Evolutionary conservation across 2,113 vertebrate species (phyloP).

Genomic region (Pachycephala philippinensis): DNA sequence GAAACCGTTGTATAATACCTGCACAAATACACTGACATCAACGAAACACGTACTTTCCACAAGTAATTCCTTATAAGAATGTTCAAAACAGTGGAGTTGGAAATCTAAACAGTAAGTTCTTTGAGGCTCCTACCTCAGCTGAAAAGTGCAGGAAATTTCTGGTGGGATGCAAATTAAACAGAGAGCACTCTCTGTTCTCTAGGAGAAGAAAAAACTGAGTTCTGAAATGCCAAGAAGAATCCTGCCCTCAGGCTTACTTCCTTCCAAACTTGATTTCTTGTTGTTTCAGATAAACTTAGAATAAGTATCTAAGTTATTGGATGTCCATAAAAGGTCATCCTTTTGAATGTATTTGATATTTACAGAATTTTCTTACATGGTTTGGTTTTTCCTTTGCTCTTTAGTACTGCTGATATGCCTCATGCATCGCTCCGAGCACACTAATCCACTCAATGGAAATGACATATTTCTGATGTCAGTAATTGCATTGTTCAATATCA

Average conservation of each 20-base stretch:
- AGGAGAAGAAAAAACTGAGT: not conserved
- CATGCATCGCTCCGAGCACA: not conserved
- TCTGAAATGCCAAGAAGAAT: not conserved
- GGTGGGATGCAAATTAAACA: not conserved
- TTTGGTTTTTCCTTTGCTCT: not conserved
- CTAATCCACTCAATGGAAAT: not conserved
- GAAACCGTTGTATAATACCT: not conserved
- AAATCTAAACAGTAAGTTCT: not conserved
- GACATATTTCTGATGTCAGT: not conserved
- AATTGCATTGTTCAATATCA: not conserved
- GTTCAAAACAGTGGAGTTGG: not conserved
- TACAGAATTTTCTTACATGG: not conserved
- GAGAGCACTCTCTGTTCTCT: not conserved
- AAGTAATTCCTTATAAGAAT: not conserved
- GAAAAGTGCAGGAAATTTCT: not conserved
- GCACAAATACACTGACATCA: not conserved
- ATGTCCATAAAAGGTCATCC: not conserved
- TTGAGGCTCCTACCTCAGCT: not conserved
- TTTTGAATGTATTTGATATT: not conserved
- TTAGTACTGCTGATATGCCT: not conserved
- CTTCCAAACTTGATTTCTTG: not conserved
- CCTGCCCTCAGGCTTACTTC: not conserved
- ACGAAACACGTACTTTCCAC: not conserved
- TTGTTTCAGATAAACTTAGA: not conserved
- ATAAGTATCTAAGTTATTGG: not conserved